These are phyloP conservation scores for Crotalus tigris DNA, from an alignment of 2,113 vertebrate species.

Conservation along the genomic window DNA sequence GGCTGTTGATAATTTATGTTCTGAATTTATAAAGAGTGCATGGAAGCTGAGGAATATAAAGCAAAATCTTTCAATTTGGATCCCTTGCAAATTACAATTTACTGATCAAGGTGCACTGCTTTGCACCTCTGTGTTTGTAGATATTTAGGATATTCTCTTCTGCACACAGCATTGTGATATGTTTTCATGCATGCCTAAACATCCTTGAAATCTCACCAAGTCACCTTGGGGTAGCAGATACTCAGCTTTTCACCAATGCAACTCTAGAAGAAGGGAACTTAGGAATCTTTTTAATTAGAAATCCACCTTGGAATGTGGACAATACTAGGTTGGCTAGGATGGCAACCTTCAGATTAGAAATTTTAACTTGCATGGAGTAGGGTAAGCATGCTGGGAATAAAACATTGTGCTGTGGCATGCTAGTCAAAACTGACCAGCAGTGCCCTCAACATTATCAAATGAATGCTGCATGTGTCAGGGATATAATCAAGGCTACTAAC, in stretches of 20 bases:
- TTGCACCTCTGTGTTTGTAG: not conserved
- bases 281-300: not conserved
- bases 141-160: not conserved
- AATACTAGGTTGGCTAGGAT: not conserved
- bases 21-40: not conserved
- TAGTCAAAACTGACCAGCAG: not conserved
- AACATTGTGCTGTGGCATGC: not conserved
- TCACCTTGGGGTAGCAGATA: not conserved
- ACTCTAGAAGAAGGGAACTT: not conserved
- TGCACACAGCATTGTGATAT: not conserved
- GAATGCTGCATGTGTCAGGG: not conserved
- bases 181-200: not conserved
- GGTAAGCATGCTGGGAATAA: not conserved
- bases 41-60: not conserved
- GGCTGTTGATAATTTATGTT: not conserved
- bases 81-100: not conserved
- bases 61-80: not conserved
- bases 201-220: not conserved
- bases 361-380: not conserved
- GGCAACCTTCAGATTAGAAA: not conserved
- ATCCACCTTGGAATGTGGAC: not conserved
- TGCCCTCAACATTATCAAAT: not conserved
- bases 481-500: not conserved
- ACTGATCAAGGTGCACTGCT: not conserved
- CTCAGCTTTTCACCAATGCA: not conserved